Conservation (phyloP, 2,113 vertebrate species). For the Stictonetta naevosa region DNA sequence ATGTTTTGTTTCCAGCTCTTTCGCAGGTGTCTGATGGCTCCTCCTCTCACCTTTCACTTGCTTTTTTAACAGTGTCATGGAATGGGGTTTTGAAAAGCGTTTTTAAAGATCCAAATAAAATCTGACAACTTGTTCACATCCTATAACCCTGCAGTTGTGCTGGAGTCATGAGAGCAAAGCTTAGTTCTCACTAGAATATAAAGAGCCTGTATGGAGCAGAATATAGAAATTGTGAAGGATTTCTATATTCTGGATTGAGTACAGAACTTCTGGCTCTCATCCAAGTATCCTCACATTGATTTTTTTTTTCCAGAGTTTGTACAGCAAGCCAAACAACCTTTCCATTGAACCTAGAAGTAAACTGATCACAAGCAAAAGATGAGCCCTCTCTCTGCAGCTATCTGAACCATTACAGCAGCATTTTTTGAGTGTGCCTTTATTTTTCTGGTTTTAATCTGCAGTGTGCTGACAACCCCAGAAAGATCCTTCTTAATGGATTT, state of each 20-base stretch:
- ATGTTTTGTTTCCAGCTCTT: neutral
- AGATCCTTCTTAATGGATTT: constrained; percentile 61
- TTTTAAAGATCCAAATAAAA: neutral
- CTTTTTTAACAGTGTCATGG: neutral
- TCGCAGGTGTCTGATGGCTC: neutral
- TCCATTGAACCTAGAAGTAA: constrained; percentile 44
- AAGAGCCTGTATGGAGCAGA: neutral
- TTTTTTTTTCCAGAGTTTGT: neutral
- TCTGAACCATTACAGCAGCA: constrained; percentile 25
- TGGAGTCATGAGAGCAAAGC: neutral
- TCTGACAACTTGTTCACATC: constrained; percentile 6
- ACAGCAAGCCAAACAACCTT: constrained; percentile 48
- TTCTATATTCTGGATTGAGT: constrained; percentile 21
- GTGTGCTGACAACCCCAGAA: constrained; percentile 58
- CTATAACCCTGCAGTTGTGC: neutral
- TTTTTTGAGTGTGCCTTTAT: constrained; percentile 55
- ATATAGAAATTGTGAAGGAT: constrained; percentile 19
- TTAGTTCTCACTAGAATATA: neutral
- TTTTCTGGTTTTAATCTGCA: constrained; percentile 58
- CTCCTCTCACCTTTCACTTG: neutral
- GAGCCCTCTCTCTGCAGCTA: constrained; percentile 19
- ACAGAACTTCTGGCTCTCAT: constrained; percentile 9
- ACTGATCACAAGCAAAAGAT: constrained; percentile 47
- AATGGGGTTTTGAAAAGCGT: neutral
- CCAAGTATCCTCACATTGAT: constrained; percentile 23